Conservation (phyloP, 2,797 vertebrate genomes). For the Crenuchus spilurus region DNA sequence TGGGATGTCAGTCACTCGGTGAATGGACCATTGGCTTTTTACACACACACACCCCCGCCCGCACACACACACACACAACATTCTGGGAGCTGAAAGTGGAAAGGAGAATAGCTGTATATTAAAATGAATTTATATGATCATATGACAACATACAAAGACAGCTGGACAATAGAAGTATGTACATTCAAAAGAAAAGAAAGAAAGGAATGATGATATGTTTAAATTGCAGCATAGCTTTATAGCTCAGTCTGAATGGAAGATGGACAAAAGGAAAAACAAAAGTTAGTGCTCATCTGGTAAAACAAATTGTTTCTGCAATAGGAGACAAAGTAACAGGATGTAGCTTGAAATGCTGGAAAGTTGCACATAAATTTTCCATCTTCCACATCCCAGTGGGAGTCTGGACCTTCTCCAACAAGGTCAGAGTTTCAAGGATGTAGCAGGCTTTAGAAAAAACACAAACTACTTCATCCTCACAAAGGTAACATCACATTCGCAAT, state of each 20-base stretch:
- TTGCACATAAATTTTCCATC: not conserved
- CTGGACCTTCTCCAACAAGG: too few relatives aligned
- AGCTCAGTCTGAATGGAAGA: slow-evolving; percentile 17
- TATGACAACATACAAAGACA: slow-evolving; percentile 88
- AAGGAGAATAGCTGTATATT: slow-evolving; percentile 85
- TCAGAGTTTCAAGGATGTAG: too few relatives aligned
- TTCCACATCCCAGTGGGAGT: too few relatives aligned
- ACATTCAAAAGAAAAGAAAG: slow-evolving; percentile 76
- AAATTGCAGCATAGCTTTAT: slow-evolving; percentile 53
- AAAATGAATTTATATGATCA: slow-evolving; percentile 95
- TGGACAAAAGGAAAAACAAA: slow-evolving; percentile 82
- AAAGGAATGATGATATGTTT: slow-evolving; percentile 59
- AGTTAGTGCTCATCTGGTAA: too few relatives aligned
- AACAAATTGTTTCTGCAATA: not conserved
- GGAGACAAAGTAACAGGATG: not conserved
- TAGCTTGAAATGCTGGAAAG: not conserved
- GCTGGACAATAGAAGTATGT: slow-evolving; percentile 87
- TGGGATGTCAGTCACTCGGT: slow-evolving; percentile 80
- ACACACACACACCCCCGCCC: slow-evolving; percentile 64
- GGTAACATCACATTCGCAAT: too few relatives aligned
- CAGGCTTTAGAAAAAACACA: too few relatives aligned
- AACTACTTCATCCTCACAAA: too few relatives aligned
- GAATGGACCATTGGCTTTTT: slow-evolving; percentile 70
- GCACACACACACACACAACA: slow-evolving; percentile 64
- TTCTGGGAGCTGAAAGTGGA: slow-evolving; percentile 81